Conservation (phyloP, 2,888 invertebrate genomes). For the Nowickia ferox region DNA sequence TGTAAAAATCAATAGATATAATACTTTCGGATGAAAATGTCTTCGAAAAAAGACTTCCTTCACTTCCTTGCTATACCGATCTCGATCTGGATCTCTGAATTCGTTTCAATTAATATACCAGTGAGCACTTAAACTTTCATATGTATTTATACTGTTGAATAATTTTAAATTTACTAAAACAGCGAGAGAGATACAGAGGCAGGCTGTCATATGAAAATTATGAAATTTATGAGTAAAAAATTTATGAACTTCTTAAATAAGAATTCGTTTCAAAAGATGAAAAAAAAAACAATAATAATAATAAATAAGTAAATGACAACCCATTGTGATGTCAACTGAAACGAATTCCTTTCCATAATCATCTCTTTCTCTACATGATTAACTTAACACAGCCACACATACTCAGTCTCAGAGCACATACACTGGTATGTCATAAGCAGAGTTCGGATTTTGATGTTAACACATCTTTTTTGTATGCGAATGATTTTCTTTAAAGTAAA, state of each 20-base stretch:
- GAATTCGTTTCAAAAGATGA: conserved; percentile 28
- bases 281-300: neutral
- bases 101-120: neutral
- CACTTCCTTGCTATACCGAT: too few relatives aligned
- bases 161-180: conserved; percentile 27
- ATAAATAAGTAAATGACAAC: conserved; percentile 52
- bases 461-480: too few relatives aligned
- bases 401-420: conserved; percentile 1
- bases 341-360: conserved; percentile 61
- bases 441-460: too few relatives aligned
- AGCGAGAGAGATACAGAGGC: neutral
- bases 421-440: neutral
- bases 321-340: conserved; percentile 69
- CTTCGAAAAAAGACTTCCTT: too few relatives aligned
- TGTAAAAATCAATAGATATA: too few relatives aligned
- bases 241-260: conserved; percentile 66
- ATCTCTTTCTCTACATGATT: conserved; percentile 52
- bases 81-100: neutral
- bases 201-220: conserved; percentile 36
- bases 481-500: too few relatives aligned
- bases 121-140: too few relatives aligned
- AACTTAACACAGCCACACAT: conserved; percentile 40
- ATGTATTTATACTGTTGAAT: neutral
- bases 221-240: conserved; percentile 52
- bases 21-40: too few relatives aligned